A percentile compares a stretch with the other conserved stretches of the same genome.
Evolutionary conservation across 1,140 invertebrate genomes (phyloP).

Genomic region (Chionoecetes opilio): DNA sequence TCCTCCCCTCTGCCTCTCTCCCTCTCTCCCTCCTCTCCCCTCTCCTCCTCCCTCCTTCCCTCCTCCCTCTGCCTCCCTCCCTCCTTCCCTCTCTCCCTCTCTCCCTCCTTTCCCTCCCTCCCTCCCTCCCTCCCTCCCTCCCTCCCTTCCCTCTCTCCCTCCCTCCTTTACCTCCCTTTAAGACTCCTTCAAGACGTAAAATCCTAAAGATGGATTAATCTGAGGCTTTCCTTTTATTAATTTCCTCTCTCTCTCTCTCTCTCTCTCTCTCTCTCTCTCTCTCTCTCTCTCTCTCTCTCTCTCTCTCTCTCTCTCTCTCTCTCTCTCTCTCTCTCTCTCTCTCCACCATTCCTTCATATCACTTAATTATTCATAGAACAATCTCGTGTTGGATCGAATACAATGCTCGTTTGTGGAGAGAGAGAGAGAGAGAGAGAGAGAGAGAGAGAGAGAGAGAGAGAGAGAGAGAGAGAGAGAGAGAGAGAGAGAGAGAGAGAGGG

Average conservation of each 20-base stretch:
- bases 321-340: constrained; percentile 27
- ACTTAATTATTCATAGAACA: neutral
- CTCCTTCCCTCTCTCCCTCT: neutral
- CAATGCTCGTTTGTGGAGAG: neutral
- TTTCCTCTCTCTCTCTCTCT: too few relatives aligned
- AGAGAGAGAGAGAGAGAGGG: neutral
- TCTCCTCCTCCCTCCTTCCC: neutral
- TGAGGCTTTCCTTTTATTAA: too few relatives aligned
- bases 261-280: too few relatives aligned
- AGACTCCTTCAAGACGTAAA: neutral
- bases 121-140: neutral
- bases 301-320: constrained; percentile 9
- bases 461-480: neutral
- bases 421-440: too few relatives aligned
- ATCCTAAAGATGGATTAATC: too few relatives aligned
- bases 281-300: too few relatives aligned
- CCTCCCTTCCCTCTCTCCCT: neutral
- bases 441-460: neutral
- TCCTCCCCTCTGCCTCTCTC: neutral
- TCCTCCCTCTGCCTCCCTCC: neutral
- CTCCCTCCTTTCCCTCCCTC: neutral
- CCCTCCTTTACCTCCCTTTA: neutral
- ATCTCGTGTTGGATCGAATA: constrained; percentile 7
- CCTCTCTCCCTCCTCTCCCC: neutral
- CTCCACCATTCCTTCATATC: neutral